These are phyloP conservation scores for Drosophila prosaltans DNA, from an alignment of 1,140 invertebrate genomes.

Conservation along the genomic window DNA sequence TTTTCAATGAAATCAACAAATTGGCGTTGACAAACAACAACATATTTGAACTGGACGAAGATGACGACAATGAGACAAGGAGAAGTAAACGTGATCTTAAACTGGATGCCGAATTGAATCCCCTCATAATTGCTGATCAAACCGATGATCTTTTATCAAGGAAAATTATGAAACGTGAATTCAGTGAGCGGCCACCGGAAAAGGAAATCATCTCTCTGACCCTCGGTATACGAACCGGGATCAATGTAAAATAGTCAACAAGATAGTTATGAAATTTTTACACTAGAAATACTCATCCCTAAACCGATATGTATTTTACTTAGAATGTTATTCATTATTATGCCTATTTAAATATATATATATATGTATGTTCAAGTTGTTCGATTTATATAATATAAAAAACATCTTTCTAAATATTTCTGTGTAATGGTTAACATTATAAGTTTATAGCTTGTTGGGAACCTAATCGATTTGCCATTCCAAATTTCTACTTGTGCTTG, in stretches of 20 bases:
- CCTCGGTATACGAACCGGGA: constrained; percentile 62
- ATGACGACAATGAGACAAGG: constrained; percentile 38
- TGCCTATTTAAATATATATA: constrained; percentile 50
- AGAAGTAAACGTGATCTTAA: constrained; percentile 56
- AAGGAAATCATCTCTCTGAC: constrained; percentile 71
- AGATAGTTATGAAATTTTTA: constrained; percentile 38
- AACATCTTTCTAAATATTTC: not conserved
- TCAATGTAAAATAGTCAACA: constrained; percentile 63
- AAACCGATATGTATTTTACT: constrained; percentile 59
- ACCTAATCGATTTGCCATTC: too few relatives aligned
- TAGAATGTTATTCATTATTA: constrained; percentile 57
- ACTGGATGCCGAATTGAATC: constrained; percentile 17
- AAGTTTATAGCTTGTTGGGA: not conserved
- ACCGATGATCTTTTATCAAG: constrained; percentile 57
- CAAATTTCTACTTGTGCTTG: too few relatives aligned
- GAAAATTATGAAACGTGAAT: constrained; percentile 68
- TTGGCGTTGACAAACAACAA: constrained; percentile 68
- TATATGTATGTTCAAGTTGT: constrained; percentile 20
- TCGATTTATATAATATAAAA: constrained; percentile 10
- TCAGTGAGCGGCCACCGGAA: constrained; percentile 51
- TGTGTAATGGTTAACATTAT: not conserved
- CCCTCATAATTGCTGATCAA: constrained; percentile 16
- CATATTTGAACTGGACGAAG: constrained; percentile 70
- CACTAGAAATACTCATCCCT: constrained; percentile 42
- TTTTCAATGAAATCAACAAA: constrained; percentile 72